Evolutionary conservation across 2,113 vertebrate genomes (phyloP).

Genomic region (Myrmecobius fasciatus): DNA sequence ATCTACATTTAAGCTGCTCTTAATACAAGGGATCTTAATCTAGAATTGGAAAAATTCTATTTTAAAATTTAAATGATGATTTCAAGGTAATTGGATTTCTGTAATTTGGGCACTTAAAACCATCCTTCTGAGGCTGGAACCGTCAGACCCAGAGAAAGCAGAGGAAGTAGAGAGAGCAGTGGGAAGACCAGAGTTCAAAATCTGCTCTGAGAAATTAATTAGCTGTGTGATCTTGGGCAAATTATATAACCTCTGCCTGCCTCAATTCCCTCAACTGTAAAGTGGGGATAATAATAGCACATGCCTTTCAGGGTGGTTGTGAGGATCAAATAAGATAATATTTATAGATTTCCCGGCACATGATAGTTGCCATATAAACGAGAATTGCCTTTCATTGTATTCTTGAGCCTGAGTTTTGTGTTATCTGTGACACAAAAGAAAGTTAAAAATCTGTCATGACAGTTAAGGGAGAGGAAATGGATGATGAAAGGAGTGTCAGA

Average conservation of each 20-base stretch:
- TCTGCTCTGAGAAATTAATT: background rate
- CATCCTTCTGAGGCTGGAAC: background rate
- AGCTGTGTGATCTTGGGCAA: background rate
- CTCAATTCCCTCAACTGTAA: background rate
- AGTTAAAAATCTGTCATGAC: background rate
- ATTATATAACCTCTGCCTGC: background rate
- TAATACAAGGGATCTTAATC: background rate
- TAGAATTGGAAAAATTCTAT: background rate
- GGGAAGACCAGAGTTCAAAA: background rate
- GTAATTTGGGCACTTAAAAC: background rate
- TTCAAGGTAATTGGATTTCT: background rate
- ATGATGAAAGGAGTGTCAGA: background rate
- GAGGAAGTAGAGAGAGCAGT: background rate
- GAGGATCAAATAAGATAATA: background rate
- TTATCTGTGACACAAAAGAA: background rate
- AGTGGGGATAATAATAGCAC: background rate
- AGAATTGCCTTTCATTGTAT: no score
- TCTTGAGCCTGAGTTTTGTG: background rate
- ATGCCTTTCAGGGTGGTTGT: background rate
- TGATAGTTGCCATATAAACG: background rate
- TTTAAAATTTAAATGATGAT: background rate
- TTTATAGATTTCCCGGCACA: background rate
- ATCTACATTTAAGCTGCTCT: background rate
- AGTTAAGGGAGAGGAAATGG: background rate
- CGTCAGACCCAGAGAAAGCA: background rate